Conservation (phyloP, 2,797 vertebrate species). For the Clamator glandarius region DNA sequence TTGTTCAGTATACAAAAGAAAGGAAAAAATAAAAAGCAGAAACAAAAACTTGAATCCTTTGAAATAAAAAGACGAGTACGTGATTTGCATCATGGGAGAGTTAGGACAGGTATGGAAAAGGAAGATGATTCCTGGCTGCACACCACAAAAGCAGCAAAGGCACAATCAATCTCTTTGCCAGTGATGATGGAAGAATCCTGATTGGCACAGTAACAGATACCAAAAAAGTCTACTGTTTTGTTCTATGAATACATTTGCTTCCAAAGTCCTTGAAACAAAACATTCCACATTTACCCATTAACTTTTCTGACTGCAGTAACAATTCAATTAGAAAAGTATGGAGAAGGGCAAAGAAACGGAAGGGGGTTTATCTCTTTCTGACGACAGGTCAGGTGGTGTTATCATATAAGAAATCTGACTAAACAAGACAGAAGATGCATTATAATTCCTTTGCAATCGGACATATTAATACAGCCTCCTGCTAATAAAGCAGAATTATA, state of each 20-base stretch:
- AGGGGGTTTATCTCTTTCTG: neutral
- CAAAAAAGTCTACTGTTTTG: neutral
- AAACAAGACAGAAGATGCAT: neutral
- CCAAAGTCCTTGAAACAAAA: neutral
- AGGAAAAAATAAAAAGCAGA: neutral
- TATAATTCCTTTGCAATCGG: neutral
- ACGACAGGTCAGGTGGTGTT: neutral
- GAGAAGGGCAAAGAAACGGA: neutral
- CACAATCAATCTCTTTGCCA: neutral
- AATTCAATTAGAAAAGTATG: neutral
- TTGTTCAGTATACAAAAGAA: neutral
- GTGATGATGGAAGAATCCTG: neutral
- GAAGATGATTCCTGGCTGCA: neutral
- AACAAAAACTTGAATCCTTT: neutral
- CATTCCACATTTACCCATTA: neutral
- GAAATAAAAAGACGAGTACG: neutral
- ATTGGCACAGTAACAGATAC: neutral
- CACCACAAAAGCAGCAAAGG: neutral
- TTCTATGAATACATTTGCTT: neutral
- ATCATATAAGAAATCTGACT: neutral
- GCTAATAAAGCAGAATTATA: neutral
- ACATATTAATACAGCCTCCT: neutral
- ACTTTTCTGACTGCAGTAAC: neutral
- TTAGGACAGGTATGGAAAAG: neutral
- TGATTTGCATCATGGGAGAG: neutral